These are phyloP conservation scores for Archegozetes longisetosus DNA, from an alignment of 1,140 invertebrate species.

Conservation along the genomic window DNA sequence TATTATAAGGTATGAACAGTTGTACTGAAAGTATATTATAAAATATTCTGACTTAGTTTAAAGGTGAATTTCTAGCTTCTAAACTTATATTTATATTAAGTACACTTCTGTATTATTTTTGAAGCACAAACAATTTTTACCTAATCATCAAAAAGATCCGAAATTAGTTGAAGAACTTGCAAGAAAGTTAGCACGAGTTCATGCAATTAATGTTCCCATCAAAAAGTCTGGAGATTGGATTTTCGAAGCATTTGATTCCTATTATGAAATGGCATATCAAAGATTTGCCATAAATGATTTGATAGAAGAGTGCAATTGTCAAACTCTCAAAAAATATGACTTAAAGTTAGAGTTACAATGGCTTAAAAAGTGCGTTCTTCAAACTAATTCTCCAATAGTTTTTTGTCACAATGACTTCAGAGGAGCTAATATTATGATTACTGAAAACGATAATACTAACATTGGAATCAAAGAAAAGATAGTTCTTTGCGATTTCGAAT, in stretches of 20 bases:
- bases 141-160: neutral
- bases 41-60: neutral
- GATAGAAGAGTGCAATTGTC: neutral
- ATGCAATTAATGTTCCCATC: neutral
- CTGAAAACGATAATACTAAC: neutral
- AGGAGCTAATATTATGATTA: neutral
- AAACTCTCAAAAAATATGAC: neutral
- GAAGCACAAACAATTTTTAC: slow-evolving; percentile 2
- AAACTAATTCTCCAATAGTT: neutral
- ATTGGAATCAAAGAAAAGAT: too few relatives aligned
- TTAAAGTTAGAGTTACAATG: neutral
- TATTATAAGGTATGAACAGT: neutral
- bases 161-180: neutral
- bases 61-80: neutral
- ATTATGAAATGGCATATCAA: neutral
- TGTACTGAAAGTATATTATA: neutral
- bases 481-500: neutral
- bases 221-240: neutral
- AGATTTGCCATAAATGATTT: neutral
- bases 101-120: neutral
- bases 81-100: neutral
- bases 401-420: slow-evolving; percentile 2
- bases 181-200: neutral
- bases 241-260: neutral
- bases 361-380: neutral